A percentile compares a stretch with the other conserved stretches of the same genome.
phyloP scores from a whole-genome alignment of 2,113 vertebrate genomes.

The Azemiops feae region DNA sequence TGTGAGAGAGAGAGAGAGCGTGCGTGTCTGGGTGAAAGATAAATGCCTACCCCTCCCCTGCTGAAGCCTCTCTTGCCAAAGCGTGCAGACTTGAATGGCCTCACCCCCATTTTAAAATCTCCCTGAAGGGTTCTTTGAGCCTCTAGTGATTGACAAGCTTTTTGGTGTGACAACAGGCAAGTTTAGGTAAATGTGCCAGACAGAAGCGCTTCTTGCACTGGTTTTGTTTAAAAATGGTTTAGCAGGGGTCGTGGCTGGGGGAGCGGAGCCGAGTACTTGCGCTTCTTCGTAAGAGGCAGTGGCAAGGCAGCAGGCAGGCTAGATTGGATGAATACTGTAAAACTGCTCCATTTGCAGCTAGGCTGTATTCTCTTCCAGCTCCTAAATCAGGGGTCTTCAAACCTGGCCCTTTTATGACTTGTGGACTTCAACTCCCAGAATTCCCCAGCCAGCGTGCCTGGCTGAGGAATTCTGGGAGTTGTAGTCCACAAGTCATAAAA shows the following conservation, averaged over 20 bases:
- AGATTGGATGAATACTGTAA: neutral
- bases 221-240: neutral
- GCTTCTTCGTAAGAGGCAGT: constrained; percentile 29
- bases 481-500: too few relatives aligned
- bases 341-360: neutral
- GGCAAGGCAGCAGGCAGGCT: neutral
- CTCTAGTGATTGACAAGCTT: neutral
- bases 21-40: neutral
- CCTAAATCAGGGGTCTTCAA: neutral
- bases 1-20: too few relatives aligned
- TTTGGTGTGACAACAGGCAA: neutral
- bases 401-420: too few relatives aligned
- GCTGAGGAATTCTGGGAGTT: too few relatives aligned
- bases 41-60: neutral
- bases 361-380: neutral
- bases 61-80: neutral
- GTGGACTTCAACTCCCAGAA: too few relatives aligned
- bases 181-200: neutral
- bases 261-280: neutral
- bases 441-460: too few relatives aligned
- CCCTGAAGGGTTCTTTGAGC: neutral
- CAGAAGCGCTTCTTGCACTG: too few relatives aligned
- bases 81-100: too few relatives aligned
- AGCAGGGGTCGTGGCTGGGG: neutral
- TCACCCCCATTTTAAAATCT: too few relatives aligned